A percentile compares a stretch with the other conserved stretches of the same genome.
Conservation (phyloP, 2,888 invertebrate species). For the Bugulina stolonifera region DNA sequence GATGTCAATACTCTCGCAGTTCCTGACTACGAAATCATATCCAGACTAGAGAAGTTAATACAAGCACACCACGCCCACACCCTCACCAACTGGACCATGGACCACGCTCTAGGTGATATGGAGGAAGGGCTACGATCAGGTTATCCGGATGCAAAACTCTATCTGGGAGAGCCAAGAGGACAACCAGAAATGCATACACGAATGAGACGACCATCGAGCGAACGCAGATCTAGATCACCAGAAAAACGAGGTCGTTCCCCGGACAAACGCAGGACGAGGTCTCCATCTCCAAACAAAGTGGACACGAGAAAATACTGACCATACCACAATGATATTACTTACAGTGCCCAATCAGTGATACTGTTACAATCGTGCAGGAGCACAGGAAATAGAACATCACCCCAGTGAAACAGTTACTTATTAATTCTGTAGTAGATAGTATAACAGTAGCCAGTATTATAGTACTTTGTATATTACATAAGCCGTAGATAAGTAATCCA, state of each 20-base stretch:
- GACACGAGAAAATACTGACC: conserved; percentile 25
- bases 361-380: too few species aligned
- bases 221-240: conserved; percentile 19
- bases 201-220: neutral
- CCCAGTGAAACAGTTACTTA: too few species aligned
- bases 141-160: conserved; percentile 35
- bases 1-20: conserved; percentile 51
- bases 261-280: conserved; percentile 9
- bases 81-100: conserved; percentile 43
- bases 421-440: too few species aligned
- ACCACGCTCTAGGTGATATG: conserved; percentile 45
- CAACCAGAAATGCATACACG: conserved; percentile 20
- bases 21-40: conserved; percentile 54
- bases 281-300: conserved; percentile 16
- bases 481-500: too few species aligned
- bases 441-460: too few species aligned
- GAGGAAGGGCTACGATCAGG: conserved; percentile 43
- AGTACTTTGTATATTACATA: too few species aligned
- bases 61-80: conserved; percentile 48
- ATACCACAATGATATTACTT: too few species aligned
- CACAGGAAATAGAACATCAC: too few species aligned
- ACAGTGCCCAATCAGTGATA: too few species aligned
- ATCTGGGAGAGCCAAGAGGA: conserved; percentile 24
- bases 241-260: conserved; percentile 24
- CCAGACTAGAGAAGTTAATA: conserved; percentile 52